Conservation (phyloP, 1,140 invertebrate genomes). For the Lepidurus apus region DNA sequence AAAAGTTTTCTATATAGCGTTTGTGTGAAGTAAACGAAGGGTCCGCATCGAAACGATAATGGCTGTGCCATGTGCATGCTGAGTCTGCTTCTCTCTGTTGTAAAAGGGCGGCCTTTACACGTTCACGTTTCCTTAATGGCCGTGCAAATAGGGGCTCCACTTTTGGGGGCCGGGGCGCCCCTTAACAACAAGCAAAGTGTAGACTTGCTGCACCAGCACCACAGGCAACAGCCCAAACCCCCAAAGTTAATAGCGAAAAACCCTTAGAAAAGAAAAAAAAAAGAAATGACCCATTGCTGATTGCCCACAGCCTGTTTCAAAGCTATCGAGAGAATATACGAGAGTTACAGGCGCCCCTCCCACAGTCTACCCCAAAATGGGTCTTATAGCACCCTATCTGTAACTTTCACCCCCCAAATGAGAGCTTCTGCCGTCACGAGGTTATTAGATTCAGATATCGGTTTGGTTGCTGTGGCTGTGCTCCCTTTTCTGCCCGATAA, state of each 20-base stretch:
- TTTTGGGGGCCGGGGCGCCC: conserved; percentile 4
- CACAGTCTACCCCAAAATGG: not conserved
- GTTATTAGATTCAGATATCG: conserved; percentile 14
- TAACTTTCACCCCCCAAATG: not conserved
- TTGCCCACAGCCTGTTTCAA: not conserved
- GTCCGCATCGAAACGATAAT: conserved; percentile 21
- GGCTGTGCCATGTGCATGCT: conserved; percentile 20
- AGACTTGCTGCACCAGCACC: conserved; percentile 4
- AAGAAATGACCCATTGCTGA: conserved; percentile 7
- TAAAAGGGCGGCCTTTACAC: conserved; percentile 21
- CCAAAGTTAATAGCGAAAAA: conserved; percentile 1
- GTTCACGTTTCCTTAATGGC: conserved; percentile 21
- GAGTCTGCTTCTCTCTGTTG: conserved; percentile 18
- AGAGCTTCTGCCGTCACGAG: conserved; percentile 17
- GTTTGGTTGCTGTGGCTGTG: not conserved
- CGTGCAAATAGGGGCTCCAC: conserved; percentile 17
- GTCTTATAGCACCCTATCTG: conserved; percentile 13
- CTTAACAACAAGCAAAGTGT: conserved; percentile 1
- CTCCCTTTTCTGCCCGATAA: not conserved
- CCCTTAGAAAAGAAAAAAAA: conserved; percentile 11
- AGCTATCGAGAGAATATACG: not conserved
- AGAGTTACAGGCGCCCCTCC: not conserved
- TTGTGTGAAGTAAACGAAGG: conserved; percentile 17
- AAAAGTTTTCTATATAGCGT: conserved; percentile 3
- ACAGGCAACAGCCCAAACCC: not conserved